Percentiles rank a stretch among this genome's conserved stretches.
These are phyloP conservation scores for Gorsachius goisagi DNA, from an alignment of 2,113 vertebrate genomes.

Conservation along the genomic window DNA sequence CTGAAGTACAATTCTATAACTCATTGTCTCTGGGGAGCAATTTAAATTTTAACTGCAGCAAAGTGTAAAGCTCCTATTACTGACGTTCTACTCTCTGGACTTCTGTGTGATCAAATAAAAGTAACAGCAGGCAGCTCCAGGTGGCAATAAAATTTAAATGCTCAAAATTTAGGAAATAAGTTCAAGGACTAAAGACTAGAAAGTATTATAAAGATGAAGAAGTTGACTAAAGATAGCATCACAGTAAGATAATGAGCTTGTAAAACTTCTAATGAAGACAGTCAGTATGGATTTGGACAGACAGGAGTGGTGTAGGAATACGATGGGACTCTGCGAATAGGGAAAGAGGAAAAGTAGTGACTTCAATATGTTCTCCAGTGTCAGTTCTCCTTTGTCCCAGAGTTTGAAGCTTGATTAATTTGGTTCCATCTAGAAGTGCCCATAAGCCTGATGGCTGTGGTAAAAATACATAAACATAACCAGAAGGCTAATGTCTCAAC, in stretches of 20 bases:
- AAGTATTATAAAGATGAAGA: background rate
- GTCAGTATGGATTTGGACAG: background rate
- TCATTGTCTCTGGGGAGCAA: background rate
- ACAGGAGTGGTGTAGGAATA: background rate
- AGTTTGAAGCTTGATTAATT: background rate
- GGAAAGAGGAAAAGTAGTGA: background rate
- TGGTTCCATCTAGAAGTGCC: background rate
- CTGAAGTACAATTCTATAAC: constrained; percentile 25
- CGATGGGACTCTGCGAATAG: background rate
- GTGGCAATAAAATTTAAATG: constrained; percentile 51
- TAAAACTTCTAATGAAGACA: background rate
- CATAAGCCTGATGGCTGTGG: background rate
- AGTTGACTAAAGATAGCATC: background rate
- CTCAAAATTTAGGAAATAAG: constrained; percentile 29
- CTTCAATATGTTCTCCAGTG: background rate
- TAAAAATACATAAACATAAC: background rate
- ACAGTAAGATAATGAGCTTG: background rate
- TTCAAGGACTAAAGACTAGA: constrained; percentile 27
- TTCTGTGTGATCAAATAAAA: constrained; percentile 36
- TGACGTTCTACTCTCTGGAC: constrained; percentile 14
- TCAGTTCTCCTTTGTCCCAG: background rate
- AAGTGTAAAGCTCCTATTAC: background rate
- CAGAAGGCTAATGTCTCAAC: background rate
- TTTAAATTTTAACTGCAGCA: constrained; percentile 43
- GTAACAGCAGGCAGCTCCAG: background rate